Base-by-base conservation (phyloP, 1,140 invertebrate species). In the Dreissena polymorpha region DNA sequence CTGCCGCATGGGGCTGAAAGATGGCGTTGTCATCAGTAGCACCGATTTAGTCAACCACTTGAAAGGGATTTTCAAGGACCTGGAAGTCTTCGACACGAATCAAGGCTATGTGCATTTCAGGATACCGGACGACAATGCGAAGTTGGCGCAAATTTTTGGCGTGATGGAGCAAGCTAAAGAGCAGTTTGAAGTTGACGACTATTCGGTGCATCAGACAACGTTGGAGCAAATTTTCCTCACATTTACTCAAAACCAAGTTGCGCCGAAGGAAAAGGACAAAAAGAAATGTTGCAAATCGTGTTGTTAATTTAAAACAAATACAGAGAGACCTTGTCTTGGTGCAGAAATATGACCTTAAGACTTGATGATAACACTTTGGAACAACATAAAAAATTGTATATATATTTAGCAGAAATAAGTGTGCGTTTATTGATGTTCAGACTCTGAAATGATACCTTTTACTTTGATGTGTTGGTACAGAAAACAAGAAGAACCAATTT, bases 181-280 rank as follows among this genome's bases (percentile, higher is more conserved):
- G 64, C 89, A 93, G 64, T 93, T 95, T 81, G 91, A 94, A 78
- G 94, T 96, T 39, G 95, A 95, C 51, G 96, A 96, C 91, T 97
- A 95, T 91, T 96, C 96, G 8, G 91, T 97, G 23, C 95, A 95
- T 85, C 96, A 96, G 89, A 96, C 95, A 1, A 96, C 96, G 10
- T 92, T 97, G 53, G 96, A 97, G 89, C 95, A 96, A 94, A 95
- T 96, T 16, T 94, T 94, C 84, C 87, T 94, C 3, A 90, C 91
- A 51, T 94, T 94, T 86, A 93, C 93, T 10, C 85, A 90, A 29
- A 86, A 85, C 94, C 96, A 91, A 73, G 63, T 85, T n/a, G 69
- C 84, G 16, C 89, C 89, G 14, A 55, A 16, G 63, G 81, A 88
- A 27, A 53, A 71, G 12, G 69, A 67, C 13, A 65, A 67, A 51